Percentiles rank a stretch among this genome's conserved stretches.
Conservation (phyloP, 2,888 invertebrate genomes). For the Slavum lentiscoides region DNA sequence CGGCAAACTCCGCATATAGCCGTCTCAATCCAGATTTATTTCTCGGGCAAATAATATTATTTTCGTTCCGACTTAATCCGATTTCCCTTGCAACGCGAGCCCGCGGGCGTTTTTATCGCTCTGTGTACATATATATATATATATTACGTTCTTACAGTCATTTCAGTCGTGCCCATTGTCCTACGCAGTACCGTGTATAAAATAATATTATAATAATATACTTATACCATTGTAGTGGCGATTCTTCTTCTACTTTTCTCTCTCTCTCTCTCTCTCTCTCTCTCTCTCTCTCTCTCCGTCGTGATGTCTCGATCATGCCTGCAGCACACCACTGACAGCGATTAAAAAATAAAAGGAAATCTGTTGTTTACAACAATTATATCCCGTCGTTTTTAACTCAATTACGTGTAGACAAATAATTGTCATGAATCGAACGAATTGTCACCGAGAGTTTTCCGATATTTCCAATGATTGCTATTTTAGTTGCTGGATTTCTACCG, state of each 20-base stretch:
- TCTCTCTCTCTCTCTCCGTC: background rate
- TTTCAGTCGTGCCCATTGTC: slow-evolving; percentile 18
- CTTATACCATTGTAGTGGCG: background rate
- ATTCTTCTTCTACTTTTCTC: background rate
- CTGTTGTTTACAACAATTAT: too few species aligned
- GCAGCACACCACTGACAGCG: too few species aligned
- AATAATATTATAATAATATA: too few species aligned
- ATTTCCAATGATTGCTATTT: too few species aligned
- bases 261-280: background rate
- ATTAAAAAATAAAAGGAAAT: too few species aligned
- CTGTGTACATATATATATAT: background rate
- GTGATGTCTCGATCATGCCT: too few species aligned
- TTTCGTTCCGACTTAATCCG: slow-evolving; percentile 37
- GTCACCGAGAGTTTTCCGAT: too few species aligned
- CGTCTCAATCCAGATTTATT: slow-evolving; percentile 49
- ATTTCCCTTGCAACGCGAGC: slow-evolving; percentile 21
- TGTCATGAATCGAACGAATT: too few species aligned
- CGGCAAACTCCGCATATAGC: background rate
- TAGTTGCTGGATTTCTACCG: too few species aligned
- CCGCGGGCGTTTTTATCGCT: slow-evolving; percentile 14
- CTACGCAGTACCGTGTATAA: background rate
- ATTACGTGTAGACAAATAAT: too few species aligned
- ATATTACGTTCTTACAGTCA: background rate
- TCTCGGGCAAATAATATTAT: slow-evolving; percentile 19
- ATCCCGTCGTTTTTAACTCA: too few species aligned